Conservation (phyloP, 2,888 invertebrate genomes). For the Cosmorhoe ocellata region DNA sequence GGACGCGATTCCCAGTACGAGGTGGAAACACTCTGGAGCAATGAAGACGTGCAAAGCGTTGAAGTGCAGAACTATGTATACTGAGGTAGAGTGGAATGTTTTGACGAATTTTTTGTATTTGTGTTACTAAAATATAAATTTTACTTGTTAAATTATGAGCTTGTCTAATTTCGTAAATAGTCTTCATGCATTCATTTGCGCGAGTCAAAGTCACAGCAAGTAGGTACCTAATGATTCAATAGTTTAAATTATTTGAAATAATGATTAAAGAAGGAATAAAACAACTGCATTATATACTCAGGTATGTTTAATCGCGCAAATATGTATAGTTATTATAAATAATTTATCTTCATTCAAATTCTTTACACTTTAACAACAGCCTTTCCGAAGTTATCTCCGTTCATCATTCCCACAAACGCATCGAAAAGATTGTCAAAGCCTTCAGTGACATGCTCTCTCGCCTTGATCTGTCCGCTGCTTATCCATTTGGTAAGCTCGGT, state of each 20-base stretch:
- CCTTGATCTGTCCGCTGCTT: constrained; percentile 84
- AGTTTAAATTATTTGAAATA: no score
- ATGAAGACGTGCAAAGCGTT: constrained; percentile 67
- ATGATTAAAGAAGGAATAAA: no score
- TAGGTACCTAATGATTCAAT: no score
- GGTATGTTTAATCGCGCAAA: not conserved
- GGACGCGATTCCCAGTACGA: constrained; percentile 44
- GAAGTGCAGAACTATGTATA: constrained; percentile 69
- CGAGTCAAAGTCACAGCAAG: no score
- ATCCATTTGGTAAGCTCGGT: constrained; percentile 83
- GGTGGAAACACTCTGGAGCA: constrained; percentile 67
- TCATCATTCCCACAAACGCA: constrained; percentile 85
- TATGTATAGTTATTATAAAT: not conserved
- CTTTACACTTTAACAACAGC: constrained; percentile 84
- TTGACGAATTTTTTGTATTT: not conserved
- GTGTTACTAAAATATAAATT: not conserved
- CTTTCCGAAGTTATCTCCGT: constrained; percentile 86
- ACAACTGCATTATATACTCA: no score
- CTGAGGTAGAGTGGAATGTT: constrained; percentile 27
- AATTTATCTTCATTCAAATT: not conserved
- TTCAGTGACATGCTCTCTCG: constrained; percentile 84
- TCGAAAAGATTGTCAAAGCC: constrained; percentile 87
- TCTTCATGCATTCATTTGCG: not conserved
- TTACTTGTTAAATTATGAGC: not conserved
- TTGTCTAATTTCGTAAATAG: not conserved